Percentiles rank a stretch among this genome's conserved stretches.
Conservation (phyloP, 2,797 vertebrate species). For the Eremophila alpestris region DNA sequence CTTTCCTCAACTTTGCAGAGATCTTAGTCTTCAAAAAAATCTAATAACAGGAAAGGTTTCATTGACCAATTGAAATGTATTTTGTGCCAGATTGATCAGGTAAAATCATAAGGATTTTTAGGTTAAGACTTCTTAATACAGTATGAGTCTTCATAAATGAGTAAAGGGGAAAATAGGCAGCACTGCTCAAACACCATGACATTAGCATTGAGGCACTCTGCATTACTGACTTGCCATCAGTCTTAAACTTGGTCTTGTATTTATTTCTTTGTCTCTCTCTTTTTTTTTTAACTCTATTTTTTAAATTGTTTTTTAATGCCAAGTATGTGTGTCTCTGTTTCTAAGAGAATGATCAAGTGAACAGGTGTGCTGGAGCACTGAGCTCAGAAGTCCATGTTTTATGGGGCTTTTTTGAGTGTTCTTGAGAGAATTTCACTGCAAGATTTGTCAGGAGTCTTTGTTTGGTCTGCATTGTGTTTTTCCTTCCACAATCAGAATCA, state of each 20-base stretch:
- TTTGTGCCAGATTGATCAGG: not conserved
- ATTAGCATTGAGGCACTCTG: not conserved
- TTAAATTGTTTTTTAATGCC: not conserved
- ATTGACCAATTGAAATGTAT: not conserved
- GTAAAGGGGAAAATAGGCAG: not conserved
- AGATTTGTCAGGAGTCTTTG: fast-evolving
- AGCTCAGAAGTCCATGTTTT: not conserved
- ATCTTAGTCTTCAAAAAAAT: not conserved
- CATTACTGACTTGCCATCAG: not conserved
- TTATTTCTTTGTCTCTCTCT: not conserved
- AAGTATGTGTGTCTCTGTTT: not conserved
- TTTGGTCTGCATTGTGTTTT: not conserved
- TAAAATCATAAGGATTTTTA: not conserved
- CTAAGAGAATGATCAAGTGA: not conserved
- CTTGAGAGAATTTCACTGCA: not conserved
- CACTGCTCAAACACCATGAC: not conserved
- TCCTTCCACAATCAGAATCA: not conserved
- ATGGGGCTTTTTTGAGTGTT: not conserved
- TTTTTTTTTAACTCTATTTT: no score
- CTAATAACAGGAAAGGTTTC: not conserved
- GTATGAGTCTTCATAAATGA: not conserved
- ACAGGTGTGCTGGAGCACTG: not conserved
- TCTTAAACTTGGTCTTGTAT: not conserved
- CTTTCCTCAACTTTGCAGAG: not conserved
- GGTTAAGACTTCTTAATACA: not conserved